Percentiles rank a stretch among this genome's conserved stretches.
Evolutionary conservation across 2,113 vertebrate species (phyloP).

Genomic region (Nasalis larvatus): DNA sequence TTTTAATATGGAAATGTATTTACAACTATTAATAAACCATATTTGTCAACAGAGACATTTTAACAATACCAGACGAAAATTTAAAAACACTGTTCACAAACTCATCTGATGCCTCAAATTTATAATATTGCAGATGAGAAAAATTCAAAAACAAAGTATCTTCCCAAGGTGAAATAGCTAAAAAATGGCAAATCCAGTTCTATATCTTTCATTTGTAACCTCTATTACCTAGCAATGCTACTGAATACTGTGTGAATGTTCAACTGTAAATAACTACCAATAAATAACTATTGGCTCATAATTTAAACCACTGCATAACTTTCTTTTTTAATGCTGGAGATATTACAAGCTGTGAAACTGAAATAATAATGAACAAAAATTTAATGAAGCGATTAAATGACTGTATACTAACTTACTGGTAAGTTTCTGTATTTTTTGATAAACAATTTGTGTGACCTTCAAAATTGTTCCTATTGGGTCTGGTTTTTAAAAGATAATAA

Average conservation of each 20-base stretch:
- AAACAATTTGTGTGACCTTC: background rate
- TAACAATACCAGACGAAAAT: background rate
- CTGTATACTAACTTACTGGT: slow-evolving; percentile 18
- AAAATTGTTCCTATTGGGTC: background rate
- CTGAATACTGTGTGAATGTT: background rate
- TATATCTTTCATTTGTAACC: background rate
- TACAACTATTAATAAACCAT: background rate
- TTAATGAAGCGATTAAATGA: slow-evolving; percentile 50
- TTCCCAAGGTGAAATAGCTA: background rate
- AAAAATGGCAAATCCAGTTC: background rate
- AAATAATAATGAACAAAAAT: slow-evolving; percentile 40
- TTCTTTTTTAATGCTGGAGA: slow-evolving; percentile 42
- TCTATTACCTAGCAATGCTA: background rate
- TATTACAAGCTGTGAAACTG: slow-evolving; percentile 42
- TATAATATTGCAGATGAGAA: background rate
- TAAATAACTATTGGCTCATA: slow-evolving; percentile 36
- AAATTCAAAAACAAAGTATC: slow-evolving; percentile 27
- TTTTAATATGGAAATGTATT: background rate
- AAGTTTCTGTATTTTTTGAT: background rate
- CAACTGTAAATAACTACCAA: slow-evolving; percentile 37
- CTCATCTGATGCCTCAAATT: background rate
- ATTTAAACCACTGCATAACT: slow-evolving; percentile 33
- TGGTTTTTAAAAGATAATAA: background rate
- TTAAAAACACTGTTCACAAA: slow-evolving; percentile 30
- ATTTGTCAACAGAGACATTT: background rate